A percentile compares a stretch with the other conserved stretches of the same genome.
Conservation (phyloP, 2,113 vertebrate species). For the Glaucidium brasilianum region DNA sequence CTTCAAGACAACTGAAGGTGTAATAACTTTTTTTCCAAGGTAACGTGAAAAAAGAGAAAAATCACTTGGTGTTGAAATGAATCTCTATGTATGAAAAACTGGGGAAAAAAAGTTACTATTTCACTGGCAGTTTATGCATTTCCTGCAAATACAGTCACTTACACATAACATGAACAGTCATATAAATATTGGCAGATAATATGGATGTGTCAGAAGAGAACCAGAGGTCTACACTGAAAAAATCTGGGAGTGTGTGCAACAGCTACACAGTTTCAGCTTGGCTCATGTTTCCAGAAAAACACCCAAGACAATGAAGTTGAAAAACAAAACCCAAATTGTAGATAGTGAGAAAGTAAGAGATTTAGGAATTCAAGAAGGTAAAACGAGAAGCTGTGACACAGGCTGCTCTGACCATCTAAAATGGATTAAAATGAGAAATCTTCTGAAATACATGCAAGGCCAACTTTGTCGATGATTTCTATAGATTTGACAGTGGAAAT, state of each 20-base stretch:
- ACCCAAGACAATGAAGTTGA: accelerated
- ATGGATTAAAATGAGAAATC: not conserved
- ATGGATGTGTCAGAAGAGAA: not conserved
- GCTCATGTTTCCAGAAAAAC: not conserved
- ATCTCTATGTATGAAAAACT: not conserved
- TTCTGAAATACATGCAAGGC: not conserved
- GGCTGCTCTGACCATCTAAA: not conserved
- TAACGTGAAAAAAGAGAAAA: not conserved
- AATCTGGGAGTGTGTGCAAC: not conserved
- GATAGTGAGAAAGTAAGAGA: not conserved
- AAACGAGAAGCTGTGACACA: not conserved
- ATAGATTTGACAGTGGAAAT: not conserved
- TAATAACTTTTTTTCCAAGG: not conserved
- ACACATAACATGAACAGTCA: not conserved
- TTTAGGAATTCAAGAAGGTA: not conserved
- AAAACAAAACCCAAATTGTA: not conserved
- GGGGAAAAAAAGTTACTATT: not conserved
- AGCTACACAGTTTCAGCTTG: not conserved
- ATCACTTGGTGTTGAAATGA: not conserved
- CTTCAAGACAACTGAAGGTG: not conserved
- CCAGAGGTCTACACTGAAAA: not conserved
- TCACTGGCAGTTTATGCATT: not conserved
- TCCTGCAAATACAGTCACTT: not conserved
- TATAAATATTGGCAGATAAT: not conserved
- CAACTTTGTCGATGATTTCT: not conserved